These are phyloP conservation scores for Anguilla pacifica DNA, from an alignment of 2,797 vertebrate genomes.

Conservation along the genomic window DNA sequence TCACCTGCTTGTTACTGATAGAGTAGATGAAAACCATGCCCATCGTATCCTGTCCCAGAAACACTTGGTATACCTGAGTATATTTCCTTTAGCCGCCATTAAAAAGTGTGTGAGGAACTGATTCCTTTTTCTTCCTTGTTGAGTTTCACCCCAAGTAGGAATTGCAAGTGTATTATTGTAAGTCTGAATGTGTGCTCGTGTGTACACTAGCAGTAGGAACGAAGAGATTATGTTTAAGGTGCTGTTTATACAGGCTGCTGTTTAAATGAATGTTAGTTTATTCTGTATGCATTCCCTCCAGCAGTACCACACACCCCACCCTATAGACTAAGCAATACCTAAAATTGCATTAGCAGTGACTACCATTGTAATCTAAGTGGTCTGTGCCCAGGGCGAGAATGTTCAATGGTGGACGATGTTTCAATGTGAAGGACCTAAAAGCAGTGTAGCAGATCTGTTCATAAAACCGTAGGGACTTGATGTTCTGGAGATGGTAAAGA, in stretches of 20 bases:
- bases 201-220: not conserved
- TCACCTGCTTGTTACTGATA: constrained; percentile 15
- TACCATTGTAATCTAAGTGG: not conserved
- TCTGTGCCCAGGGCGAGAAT: not conserved
- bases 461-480: not conserved
- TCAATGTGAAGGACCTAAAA: not conserved
- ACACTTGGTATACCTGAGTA: not conserved
- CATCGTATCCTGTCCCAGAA: too few relatives aligned
- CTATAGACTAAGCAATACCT: not conserved
- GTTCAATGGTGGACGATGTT: not conserved
- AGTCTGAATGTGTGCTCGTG: not conserved
- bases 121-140: not conserved
- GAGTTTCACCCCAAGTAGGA: not conserved
- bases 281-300: not conserved
- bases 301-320: not conserved
- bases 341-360: not conserved
- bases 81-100: not conserved
- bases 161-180: not conserved
- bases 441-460: not conserved
- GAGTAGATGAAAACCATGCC: not conserved
- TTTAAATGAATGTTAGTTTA: not conserved
- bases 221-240: not conserved
- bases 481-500: not conserved
- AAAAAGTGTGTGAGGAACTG: not conserved
- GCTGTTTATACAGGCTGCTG: not conserved